These are phyloP conservation scores for Aphelenchoides avenae DNA, from an alignment of 1,140 invertebrate species.

Conservation along the genomic window DNA sequence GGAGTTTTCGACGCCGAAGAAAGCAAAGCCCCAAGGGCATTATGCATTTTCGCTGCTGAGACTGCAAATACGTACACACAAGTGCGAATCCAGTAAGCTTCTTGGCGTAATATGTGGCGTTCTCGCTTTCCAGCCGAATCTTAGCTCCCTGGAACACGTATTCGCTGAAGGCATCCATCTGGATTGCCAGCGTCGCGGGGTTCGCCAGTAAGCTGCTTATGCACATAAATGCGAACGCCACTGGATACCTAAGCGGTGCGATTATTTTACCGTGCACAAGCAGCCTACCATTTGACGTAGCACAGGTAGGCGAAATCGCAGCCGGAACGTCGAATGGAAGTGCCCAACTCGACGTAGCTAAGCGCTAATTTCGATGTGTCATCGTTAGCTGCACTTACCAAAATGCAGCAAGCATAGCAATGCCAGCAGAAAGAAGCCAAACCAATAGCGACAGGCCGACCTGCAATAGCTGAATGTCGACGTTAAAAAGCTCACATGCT, in stretches of 20 bases:
- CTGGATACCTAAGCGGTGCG: conserved; percentile 20
- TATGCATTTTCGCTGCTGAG: too few species aligned
- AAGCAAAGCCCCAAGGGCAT: conserved; percentile 21
- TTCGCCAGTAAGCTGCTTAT: conserved; percentile 42
- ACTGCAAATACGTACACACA: conserved; percentile 21
- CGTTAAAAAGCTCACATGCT: too few species aligned
- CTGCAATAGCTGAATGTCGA: conserved; percentile 25
- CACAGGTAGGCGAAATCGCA: conserved; percentile 51
- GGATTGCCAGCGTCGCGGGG: conserved; percentile 44
- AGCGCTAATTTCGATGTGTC: too few species aligned
- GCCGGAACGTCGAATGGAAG: conserved; percentile 38
- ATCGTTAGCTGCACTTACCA: too few species aligned
- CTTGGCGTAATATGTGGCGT: background rate
- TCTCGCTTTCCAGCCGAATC: conserved; percentile 15
- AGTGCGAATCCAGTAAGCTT: conserved; percentile 31
- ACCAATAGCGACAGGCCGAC: conserved; percentile 43
- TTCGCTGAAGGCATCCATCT: conserved; percentile 43
- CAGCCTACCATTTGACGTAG: conserved; percentile 44
- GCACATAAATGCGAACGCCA: conserved; percentile 43
- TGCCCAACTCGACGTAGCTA: conserved; percentile 48
- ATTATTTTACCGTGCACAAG: background rate
- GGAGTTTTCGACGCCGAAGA: background rate
- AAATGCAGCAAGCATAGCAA: conserved; percentile 44
- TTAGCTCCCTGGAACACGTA: conserved; percentile 37
- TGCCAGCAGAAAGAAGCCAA: conserved; percentile 41